Evolutionary conservation across 2,797 vertebrate genomes (phyloP).

Genomic region (Staurois parvus): DNA sequence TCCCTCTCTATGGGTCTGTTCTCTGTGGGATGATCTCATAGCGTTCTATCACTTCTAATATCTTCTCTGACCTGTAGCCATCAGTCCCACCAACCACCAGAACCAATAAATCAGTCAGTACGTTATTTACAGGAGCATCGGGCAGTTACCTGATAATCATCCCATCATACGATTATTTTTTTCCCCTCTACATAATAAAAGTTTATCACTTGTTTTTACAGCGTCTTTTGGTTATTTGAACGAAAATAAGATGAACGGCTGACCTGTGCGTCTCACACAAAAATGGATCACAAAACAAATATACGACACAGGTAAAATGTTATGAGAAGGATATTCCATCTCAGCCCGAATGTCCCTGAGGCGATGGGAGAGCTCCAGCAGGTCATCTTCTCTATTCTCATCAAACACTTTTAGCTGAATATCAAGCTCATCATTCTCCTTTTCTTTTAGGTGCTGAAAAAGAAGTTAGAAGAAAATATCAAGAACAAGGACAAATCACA

Average conservation of each 20-base stretch:
- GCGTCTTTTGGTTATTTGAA: background rate
- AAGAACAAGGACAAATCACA: background rate
- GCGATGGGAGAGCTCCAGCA: constrained; percentile 94
- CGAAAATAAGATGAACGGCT: background rate
- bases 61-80: too few relatives aligned
- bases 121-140: too few relatives aligned
- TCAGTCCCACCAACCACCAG: too few relatives aligned
- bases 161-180: too few relatives aligned
- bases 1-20: too few relatives aligned
- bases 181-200: background rate
- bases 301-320: background rate
- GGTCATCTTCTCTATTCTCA: constrained; percentile 97
- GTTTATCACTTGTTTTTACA: background rate
- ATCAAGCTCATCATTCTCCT: constrained; percentile 95
- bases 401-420: constrained; percentile 98
- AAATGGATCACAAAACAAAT: background rate
- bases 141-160: too few relatives aligned
- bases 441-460: constrained; percentile 88
- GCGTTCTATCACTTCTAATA: too few relatives aligned
- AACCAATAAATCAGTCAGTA: too few relatives aligned
- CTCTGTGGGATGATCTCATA: too few relatives aligned
- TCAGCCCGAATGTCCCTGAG: constrained; percentile 93
- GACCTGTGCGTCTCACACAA: background rate
- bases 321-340: constrained; percentile 97
- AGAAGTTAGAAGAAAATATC: constrained; percentile 49